These are phyloP conservation scores for Lasioglossum vierecki DNA, from an alignment of 2,888 invertebrate genomes.

Conservation along the genomic window DNA sequence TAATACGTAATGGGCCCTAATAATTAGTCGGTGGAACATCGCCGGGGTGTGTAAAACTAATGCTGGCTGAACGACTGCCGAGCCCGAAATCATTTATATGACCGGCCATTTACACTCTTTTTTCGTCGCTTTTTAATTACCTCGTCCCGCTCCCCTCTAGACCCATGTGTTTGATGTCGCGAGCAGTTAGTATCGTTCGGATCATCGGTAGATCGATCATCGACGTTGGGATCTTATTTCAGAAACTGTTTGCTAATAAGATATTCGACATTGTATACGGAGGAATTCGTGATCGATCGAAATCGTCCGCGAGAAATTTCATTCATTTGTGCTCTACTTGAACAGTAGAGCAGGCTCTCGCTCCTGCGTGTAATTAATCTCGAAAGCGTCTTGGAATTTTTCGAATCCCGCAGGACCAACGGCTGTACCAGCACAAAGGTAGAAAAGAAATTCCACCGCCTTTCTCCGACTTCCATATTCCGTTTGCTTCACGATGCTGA, in stretches of 20 bases:
- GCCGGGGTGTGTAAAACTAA: conserved; percentile 67
- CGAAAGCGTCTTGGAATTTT: background rate
- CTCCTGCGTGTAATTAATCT: conserved; percentile 1
- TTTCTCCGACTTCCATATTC: conserved; percentile 3
- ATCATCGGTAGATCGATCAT: conserved; percentile 57
- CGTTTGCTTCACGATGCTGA: conserved; percentile 1
- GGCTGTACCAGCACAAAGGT: background rate
- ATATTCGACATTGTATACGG: conserved; percentile 2
- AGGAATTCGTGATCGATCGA: background rate
- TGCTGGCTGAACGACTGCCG: conserved; percentile 54
- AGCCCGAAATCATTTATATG: conserved; percentile 70
- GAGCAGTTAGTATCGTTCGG: conserved; percentile 50
- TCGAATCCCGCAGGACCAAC: background rate
- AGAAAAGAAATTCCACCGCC: background rate
- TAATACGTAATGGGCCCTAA: conserved; percentile 76
- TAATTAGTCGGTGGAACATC: conserved; percentile 71
- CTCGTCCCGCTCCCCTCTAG: conserved; percentile 30
- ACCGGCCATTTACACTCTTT: conserved; percentile 65
- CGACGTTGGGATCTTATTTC: conserved; percentile 26
- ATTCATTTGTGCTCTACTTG: conserved; percentile 11
- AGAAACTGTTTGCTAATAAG: conserved; percentile 24
- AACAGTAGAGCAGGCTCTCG: background rate
- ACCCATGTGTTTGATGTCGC: conserved; percentile 33
- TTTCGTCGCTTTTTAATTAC: conserved; percentile 64
- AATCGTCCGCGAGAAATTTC: conserved; percentile 1